Evolutionary conservation across 2,888 invertebrate genomes (phyloP).

Genomic region (Folsomia manolachei): DNA sequence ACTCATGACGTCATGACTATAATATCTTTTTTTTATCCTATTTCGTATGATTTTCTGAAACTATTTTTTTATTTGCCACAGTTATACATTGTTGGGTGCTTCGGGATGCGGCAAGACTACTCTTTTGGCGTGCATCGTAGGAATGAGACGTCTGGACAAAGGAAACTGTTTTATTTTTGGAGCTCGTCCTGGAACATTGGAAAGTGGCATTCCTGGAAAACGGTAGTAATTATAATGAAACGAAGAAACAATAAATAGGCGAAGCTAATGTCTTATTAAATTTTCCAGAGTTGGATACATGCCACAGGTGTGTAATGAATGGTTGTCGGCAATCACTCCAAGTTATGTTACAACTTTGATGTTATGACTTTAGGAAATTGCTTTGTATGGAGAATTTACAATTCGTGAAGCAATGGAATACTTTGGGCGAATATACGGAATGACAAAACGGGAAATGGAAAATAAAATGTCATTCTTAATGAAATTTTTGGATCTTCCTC

Average conservation of each 20-base stretch:
- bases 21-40: too few species aligned
- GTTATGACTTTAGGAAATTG: conserved; percentile 66
- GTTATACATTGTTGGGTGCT: conserved; percentile 90
- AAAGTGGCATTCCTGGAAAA: conserved; percentile 86
- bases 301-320: conserved; percentile 70
- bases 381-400: conserved; percentile 85
- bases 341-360: conserved; percentile 4
- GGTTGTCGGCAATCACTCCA: neutral
- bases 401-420: conserved; percentile 94
- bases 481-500: conserved; percentile 86
- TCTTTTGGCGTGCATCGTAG: conserved; percentile 85
- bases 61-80: conserved; percentile 54
- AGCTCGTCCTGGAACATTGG: conserved; percentile 81
- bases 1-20: too few species aligned
- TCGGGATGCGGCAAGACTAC: conserved; percentile 90
- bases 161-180: conserved; percentile 89
- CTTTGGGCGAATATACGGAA: conserved; percentile 93
- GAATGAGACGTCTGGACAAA: conserved; percentile 76
- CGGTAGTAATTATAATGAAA: too few species aligned
- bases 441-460: conserved; percentile 76
- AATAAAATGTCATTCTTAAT: conserved; percentile 80
- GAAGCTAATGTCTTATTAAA: too few species aligned
- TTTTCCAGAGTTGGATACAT: conserved; percentile 98
- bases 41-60: neutral
- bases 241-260: too few species aligned